phyloP scores from a whole-genome alignment of 2,113 vertebrate genomes.

The Micromys minutus region DNA sequence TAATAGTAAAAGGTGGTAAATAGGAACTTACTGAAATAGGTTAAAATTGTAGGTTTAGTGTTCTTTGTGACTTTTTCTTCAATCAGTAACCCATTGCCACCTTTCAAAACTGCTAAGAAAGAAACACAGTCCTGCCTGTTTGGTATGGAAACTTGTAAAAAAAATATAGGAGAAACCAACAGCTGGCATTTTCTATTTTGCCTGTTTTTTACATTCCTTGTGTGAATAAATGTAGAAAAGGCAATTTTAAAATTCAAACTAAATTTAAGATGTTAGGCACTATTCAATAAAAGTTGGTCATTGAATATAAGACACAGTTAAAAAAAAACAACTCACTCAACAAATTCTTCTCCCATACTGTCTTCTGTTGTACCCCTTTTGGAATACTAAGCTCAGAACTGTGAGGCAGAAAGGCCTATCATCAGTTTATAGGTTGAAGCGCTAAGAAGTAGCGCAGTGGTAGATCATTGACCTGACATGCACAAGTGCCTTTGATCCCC shows the following conservation, averaged over 20 bases:
- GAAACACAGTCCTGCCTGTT: slow-evolving; percentile 25
- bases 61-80: slow-evolving; percentile 70
- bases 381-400: not conserved
- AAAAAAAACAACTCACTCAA: not conserved
- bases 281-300: not conserved
- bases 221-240: slow-evolving; percentile 25
- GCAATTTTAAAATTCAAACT: slow-evolving; percentile 11
- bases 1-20: slow-evolving; percentile 65
- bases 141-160: not conserved
- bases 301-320: not conserved
- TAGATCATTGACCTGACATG: not conserved
- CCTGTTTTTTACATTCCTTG: slow-evolving; percentile 23
- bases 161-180: slow-evolving; percentile 46
- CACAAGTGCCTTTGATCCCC: not conserved
- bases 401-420: not conserved
- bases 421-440: not conserved
- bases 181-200: slow-evolving; percentile 48
- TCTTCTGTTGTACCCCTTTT: not conserved
- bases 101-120: slow-evolving; percentile 45
- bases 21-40: slow-evolving; percentile 71
- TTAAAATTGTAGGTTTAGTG: slow-evolving; percentile 71
- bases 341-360: not conserved
- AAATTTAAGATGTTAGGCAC: slow-evolving; percentile 1
- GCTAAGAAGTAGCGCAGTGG: not conserved
- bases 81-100: slow-evolving; percentile 67